These are phyloP conservation scores for Rynchops niger DNA, from an alignment of 2,113 vertebrate species.

Conservation along the genomic window DNA sequence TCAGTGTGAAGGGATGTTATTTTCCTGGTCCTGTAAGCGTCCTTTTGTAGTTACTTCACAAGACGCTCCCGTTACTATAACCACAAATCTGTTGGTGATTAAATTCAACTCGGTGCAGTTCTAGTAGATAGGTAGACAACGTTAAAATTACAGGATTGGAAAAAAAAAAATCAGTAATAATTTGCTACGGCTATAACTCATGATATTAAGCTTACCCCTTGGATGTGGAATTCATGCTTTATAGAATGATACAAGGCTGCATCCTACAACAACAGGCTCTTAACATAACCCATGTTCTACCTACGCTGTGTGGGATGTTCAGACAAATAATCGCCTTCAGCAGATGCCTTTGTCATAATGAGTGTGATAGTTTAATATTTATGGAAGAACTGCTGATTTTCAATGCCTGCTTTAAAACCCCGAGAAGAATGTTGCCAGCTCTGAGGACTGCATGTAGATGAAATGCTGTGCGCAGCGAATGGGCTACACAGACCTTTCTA, in stretches of 20 bases:
- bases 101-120: conserved; percentile 3
- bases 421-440: background rate
- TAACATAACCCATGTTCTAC: conserved; percentile 62
- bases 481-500: fast-evolving
- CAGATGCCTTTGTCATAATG: conserved; percentile 67
- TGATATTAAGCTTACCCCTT: background rate
- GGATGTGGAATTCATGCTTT: conserved; percentile 26
- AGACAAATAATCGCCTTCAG: conserved; percentile 66
- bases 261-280: conserved; percentile 51
- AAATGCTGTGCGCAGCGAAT: background rate
- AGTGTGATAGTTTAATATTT: conserved; percentile 62
- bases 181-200: background rate
- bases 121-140: conserved; percentile 12
- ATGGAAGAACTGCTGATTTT: conserved; percentile 60
- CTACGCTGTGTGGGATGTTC: conserved; percentile 58
- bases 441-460: background rate
- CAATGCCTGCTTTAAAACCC: conserved; percentile 35
- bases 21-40: background rate
- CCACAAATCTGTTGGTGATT: conserved; percentile 43
- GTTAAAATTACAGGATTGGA: background rate
- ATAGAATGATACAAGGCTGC: conserved; percentile 39
- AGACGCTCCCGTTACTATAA: conserved; percentile 17
- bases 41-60: conserved; percentile 31
- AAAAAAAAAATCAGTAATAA: background rate
- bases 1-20: conserved; percentile 16